Conservation (phyloP, 2,888 invertebrate genomes). For the Cheilosia impressa region DNA sequence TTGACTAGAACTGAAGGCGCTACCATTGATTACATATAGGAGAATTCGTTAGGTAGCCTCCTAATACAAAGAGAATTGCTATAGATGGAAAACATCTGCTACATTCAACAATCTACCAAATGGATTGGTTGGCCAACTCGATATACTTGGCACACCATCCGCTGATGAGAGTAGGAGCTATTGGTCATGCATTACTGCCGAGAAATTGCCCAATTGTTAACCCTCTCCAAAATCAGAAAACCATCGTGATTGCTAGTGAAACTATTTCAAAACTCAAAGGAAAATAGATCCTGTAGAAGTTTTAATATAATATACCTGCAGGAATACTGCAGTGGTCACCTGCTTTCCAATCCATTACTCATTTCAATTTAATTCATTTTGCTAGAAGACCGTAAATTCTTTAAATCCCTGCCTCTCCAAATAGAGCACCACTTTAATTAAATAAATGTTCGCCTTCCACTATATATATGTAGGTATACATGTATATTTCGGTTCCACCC, state of each 20-base stretch:
- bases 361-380: conserved; percentile 37
- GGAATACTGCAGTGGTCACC: not conserved
- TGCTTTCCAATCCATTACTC: conserved; percentile 21
- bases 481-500: conserved; percentile 30
- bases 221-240: too few relatives aligned
- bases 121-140: too few relatives aligned
- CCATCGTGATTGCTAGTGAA: not conserved
- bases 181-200: too few relatives aligned
- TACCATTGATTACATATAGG: too few relatives aligned
- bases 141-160: too few relatives aligned
- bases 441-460: conserved; percentile 31
- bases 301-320: not conserved
- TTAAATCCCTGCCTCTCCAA: conserved; percentile 14
- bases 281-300: not conserved
- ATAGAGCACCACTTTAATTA: conserved; percentile 43
- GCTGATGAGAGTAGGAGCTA: too few relatives aligned
- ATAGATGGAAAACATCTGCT: too few relatives aligned
- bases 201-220: too few relatives aligned
- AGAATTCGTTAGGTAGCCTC: too few relatives aligned
- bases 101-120: too few relatives aligned
- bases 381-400: conserved; percentile 24
- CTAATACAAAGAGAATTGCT: too few relatives aligned
- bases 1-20: too few relatives aligned
- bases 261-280: not conserved
- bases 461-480: not conserved